Base-by-base conservation (phyloP, 2,113 vertebrate genomes). In the Bos indicus region DNA sequence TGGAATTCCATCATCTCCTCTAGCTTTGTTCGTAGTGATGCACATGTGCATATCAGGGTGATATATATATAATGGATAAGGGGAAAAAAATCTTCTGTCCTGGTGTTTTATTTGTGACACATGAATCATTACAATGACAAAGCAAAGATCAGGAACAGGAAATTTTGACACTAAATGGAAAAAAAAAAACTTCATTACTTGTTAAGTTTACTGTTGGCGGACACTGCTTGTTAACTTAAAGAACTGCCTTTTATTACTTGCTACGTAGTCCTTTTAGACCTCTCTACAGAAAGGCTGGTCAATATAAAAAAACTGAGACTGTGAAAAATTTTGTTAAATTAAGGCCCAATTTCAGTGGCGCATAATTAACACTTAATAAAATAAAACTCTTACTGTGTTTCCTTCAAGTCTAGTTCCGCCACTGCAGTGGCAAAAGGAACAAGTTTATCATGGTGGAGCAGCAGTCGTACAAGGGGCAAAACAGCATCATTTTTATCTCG, bases 401-500 rank as follows among this genome's bases (percentile, higher is more conserved):
- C 99, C 96, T 99, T 99, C 98, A 99, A 99, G 98, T 99, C 99
- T 48, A 99, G 98, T 46, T 99, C 99, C 33, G 99, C 99, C 98
- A 99, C 99, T 52, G 99, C 99, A 89, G 99, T 99, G 96, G 99
- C 99, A 98, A 99, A 99, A 74, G 99, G 99, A 98, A 99, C 99
- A 95, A 99, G 99, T 97, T 99, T 99, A 98, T 99, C 99, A 98
- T 99, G 99, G 98, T 99, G 99, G 74, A 99, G 99, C 97, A 99
- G 98, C 87, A 99, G 98, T 84, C 99, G 99, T 13, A 99, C 99
- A 80, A 99, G 99, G 23, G 99, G 99, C 97, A 99, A 99, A 93
- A 99, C 99, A 6, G 99, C 99, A 96, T 99, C 99, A 1, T 99
- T 99, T 96, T 99, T 99, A 98, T 99, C 99, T 97, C 99, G 98